phyloP scores from a whole-genome alignment of 2,888 invertebrate species.

The Automeris io region DNA sequence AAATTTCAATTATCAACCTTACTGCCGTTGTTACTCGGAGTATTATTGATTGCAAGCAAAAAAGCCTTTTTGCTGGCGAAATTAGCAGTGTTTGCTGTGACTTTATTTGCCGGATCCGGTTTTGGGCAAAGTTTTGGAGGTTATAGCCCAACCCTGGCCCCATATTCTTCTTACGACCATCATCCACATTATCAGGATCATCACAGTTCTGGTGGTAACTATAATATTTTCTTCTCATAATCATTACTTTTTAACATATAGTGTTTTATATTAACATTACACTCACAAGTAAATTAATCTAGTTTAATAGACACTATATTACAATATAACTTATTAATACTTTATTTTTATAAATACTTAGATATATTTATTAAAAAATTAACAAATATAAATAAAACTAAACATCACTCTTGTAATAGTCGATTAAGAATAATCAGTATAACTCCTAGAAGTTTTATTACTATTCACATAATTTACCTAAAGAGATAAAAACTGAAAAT shows the following conservation, averaged over 20 bases:
- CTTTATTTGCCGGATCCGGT: conserved; percentile 79
- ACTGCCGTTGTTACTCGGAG: conserved; percentile 83
- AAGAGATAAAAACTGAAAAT: too few relatives aligned
- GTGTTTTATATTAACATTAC: neutral
- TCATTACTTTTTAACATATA: neutral
- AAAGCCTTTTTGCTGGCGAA: conserved; percentile 87
- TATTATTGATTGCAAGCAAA: conserved; percentile 83
- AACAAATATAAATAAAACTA: too few relatives aligned
- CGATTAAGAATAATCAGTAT: too few relatives aligned
- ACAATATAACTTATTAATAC: too few relatives aligned
- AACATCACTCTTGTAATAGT: too few relatives aligned
- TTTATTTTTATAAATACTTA: too few relatives aligned
- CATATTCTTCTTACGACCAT: conserved; percentile 52
- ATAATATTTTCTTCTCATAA: neutral
- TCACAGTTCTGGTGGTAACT: conserved; percentile 50
- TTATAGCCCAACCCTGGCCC: conserved; percentile 39
- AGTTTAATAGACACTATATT: too few relatives aligned
- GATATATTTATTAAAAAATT: too few relatives aligned
- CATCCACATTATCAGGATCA: conserved; percentile 45
- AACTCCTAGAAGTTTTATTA: too few relatives aligned
- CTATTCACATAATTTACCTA: too few relatives aligned
- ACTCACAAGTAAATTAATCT: neutral
- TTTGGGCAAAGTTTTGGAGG: conserved; percentile 49
- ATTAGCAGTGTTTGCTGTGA: conserved; percentile 82
- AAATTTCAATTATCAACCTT: conserved; percentile 87